phyloP scores from a whole-genome alignment of 2,797 vertebrate genomes.

The Sebastes itinus region DNA sequence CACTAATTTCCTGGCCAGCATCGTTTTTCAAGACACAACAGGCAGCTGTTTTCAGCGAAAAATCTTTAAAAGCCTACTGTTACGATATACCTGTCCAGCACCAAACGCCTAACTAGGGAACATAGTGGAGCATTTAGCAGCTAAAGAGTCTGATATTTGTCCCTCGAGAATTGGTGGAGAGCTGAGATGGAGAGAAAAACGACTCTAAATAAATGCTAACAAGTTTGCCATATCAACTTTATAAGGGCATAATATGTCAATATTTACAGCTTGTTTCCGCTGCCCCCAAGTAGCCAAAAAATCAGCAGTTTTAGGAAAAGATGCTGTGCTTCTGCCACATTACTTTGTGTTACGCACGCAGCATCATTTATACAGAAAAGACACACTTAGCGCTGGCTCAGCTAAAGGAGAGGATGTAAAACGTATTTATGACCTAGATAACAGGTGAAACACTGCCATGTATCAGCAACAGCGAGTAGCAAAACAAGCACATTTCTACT shows the following conservation, averaged over 20 bases:
- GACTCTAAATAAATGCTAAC: neutral
- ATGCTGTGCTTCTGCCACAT: neutral
- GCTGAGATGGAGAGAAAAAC: neutral
- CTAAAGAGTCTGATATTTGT: neutral
- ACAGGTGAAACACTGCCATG: neutral
- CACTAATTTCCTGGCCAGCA: neutral
- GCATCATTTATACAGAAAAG: neutral
- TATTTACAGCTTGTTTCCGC: neutral
- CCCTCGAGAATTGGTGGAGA: neutral
- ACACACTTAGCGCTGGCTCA: neutral
- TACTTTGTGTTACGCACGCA: neutral
- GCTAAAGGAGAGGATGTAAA: constrained; percentile 5
- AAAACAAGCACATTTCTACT: neutral
- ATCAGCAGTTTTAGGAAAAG: neutral
- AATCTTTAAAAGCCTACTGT: neutral
- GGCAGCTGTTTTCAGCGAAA: neutral
- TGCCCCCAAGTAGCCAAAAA: neutral
- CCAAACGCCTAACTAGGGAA: neutral
- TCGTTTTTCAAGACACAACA: neutral
- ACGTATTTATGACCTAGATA: neutral
- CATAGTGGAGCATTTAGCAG: neutral
- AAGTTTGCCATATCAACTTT: neutral
- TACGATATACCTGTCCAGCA: neutral
- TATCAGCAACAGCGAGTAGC: neutral
- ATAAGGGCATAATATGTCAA: neutral